Evolutionary conservation across 2,888 invertebrate species (phyloP).

Genomic region (Prenolepis imparis): DNA sequence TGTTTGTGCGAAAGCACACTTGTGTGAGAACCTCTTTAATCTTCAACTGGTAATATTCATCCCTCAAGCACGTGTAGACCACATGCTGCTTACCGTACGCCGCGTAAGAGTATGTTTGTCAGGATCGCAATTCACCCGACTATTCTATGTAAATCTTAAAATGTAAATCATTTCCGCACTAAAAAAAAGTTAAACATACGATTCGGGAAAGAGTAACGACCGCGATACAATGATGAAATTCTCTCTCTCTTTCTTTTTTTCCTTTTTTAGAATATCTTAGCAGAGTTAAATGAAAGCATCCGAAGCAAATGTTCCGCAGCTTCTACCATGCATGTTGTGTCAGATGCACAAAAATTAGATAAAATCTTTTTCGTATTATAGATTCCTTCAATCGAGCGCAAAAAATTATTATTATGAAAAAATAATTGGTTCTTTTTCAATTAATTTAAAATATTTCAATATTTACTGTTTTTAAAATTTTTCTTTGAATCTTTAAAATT

Average conservation of each 20-base stretch:
- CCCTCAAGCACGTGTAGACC: conserved; percentile 40
- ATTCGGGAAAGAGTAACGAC: conserved; percentile 22
- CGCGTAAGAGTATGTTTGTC: conserved; percentile 44
- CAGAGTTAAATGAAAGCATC: background rate
- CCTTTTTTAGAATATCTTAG: background rate
- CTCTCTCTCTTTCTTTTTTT: background rate
- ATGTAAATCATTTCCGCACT: conserved; percentile 44
- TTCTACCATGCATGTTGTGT: background rate
- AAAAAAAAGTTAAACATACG: conserved; percentile 23
- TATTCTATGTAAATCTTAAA: conserved; percentile 52
- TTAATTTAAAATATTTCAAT: background rate
- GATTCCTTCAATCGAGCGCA: background rate
- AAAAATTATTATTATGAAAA: background rate
- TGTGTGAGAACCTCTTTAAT: conserved; percentile 19
- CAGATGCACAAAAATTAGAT: background rate
- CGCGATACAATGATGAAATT: conserved; percentile 36
- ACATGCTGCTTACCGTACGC: conserved; percentile 39
- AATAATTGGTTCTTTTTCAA: background rate
- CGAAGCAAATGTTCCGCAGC: background rate
- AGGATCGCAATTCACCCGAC: conserved; percentile 47
- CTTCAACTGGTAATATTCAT: conserved; percentile 22
- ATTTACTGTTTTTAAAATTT: background rate
- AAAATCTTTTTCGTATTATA: conserved; percentile 7
- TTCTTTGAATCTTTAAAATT: background rate
- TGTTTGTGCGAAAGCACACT: background rate